Evolutionary conservation across 2,113 vertebrate genomes (phyloP), one percentile per base, ranked within the genome.

Genomic region (Prolemur simus): DNA sequence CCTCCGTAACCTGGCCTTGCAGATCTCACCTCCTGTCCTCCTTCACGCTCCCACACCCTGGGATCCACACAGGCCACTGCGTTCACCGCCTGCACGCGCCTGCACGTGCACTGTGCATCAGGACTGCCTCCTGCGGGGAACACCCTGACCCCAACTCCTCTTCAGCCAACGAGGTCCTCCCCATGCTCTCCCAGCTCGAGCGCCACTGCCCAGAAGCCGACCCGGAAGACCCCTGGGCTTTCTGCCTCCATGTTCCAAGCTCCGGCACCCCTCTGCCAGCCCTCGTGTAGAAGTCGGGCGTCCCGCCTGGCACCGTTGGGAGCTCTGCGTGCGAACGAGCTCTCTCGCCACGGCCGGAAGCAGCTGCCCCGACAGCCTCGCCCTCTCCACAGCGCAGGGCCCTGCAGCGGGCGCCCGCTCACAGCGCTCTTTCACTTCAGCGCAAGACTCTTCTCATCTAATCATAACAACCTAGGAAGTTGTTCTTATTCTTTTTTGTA

Each of bases 81-180:
- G 8, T 23, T 29, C 23, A 0, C 39, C 8, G n/a, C n/a, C n/a
- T n/a, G n/a, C n/a, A n/a, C n/a, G n/a, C 1, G 4, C 25, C 20
- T 32, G 14, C 54, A 27, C 1, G 2, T 0, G 3, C 63, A 4
- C 84, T 1, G 0, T 2, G 4, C 45, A 54, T 18, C 13, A 13
- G 58, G 73, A 25, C 73, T 32, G 23, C 45, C 25, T n/a, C 63
- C 63, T 21, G 4, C 5, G 5, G 56, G 14, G 5, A 45, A 18
- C 17, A 1, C 10, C 14, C 58, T 1, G 58, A 14, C n/a, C 60
- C 58, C 45, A 14, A 3, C n/a, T 58, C 54, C 49, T 82, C 73
- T 32, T 20, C 56, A 14, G 54, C 56, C 52, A 42, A 17, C 42
- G 34, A 8, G 32, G 15, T 49, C 15, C 42, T 71, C 42, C 18